phyloP scores from a whole-genome alignment of 2,888 invertebrate genomes.

The Caenorhabditis sp. region DNA sequence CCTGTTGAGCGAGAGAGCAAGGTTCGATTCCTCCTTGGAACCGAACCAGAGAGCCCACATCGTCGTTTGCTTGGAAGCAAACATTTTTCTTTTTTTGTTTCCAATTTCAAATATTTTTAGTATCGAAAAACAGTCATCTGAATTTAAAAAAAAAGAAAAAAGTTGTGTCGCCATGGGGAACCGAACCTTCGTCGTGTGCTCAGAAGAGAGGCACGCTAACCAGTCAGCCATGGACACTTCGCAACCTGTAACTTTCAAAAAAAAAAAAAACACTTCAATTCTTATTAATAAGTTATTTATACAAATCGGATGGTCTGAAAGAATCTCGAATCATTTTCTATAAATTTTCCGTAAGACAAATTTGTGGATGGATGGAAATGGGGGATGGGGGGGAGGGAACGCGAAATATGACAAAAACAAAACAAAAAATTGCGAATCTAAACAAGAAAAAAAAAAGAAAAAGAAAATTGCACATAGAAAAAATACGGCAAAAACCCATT shows the following conservation, averaged over 20 bases:
- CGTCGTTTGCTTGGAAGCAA: too few species aligned
- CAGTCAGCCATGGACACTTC: too few species aligned
- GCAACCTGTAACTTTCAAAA: not conserved
- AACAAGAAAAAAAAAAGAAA: not conserved
- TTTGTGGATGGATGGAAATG: not conserved
- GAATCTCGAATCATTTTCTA: constrained; percentile 21
- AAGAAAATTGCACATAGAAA: constrained; percentile 8
- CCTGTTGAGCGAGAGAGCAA: too few species aligned
- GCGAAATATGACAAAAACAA: constrained; percentile 1
- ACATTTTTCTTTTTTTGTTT: too few species aligned
- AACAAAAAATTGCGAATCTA: not conserved
- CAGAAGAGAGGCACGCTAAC: too few species aligned
- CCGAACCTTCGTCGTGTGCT: too few species aligned
- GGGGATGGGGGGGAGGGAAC: not conserved
- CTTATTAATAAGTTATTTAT: constrained; percentile 2
- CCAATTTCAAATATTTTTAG: too few species aligned
- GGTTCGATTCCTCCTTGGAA: too few species aligned
- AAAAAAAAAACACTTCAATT: constrained; percentile 1
- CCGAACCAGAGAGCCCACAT: too few species aligned
- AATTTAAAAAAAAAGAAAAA: too few species aligned
- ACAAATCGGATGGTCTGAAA: constrained; percentile 2
- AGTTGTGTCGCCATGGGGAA: too few species aligned
- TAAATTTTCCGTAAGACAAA: constrained; percentile 3
- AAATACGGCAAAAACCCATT: not conserved
- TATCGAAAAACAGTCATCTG: too few species aligned